Evolutionary conservation across 2,888 invertebrate species (phyloP), one percentile per base, ranked within the genome.

Genomic region (Tetragnatha montana): DNA sequence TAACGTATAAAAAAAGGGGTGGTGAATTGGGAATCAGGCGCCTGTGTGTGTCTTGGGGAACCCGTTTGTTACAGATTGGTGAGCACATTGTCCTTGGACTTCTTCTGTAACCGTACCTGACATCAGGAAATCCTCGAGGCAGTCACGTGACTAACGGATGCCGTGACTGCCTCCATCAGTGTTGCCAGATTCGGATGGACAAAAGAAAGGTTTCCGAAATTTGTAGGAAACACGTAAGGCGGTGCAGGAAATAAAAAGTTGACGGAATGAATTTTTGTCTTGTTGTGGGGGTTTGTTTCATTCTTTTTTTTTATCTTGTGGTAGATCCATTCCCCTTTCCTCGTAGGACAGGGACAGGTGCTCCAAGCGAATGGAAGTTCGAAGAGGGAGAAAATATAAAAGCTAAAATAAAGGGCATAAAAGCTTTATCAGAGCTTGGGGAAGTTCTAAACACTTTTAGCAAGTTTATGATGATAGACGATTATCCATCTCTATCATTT

Each of bases 131-230:
- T 84, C 84, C 84, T 76, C 75, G 76, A 84, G 22, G 22, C 71
- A 60, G 76, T 84, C 84, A 84, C 84, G 84, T 84, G 84, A 84
- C 81, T 84, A 84, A 84, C 84, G 84, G 84, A 84, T 75, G 69
- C 49, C 84, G 84, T 84, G 84, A 84, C 84, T 76, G 49, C 76
- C 17, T 68, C 21, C 22, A 22, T n/a, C n/a, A 50, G 50, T 19
- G 50, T 22, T 50, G n/a, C 2, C 1, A 10, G 74, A 50, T 70
- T 21, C 50, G 85, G 79, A 79, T 85, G 71, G 79, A 85, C 85
- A 85, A 79, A 60, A 79, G 71, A 71, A 85, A 71, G 69, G 71
- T 51, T 35, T 70, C 50, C 79, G 71, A 85, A 78, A 85, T 78
- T 75, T 78, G 85, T 85, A 70, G 78, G 78, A 71, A 78, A 85